Base-by-base conservation (phyloP, 1,140 invertebrate species). In the Heliconius himera region DNA sequence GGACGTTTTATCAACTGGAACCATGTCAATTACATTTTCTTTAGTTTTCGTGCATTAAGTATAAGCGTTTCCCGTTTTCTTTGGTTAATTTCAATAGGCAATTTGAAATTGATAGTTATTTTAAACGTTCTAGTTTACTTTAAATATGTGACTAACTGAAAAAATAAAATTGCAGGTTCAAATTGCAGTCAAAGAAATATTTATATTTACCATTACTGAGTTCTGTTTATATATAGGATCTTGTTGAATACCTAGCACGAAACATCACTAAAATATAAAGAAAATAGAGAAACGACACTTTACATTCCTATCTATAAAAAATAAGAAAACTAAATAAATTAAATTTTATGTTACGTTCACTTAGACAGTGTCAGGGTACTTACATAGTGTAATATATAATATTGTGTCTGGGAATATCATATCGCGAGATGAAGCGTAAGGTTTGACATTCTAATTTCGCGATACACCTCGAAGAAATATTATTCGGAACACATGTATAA, bases 371-470 rank as follows among this genome's bases (percentile, higher is more conserved):
- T 22, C n/a, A 60, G 8, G 3, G 26, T 26, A 29, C 4, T 29
- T 16, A 5, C 26, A n/a, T 29, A 66, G 60, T 66, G 2, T 26
- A 66, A 29, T 66, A 60, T 60, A 13, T 29, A 66, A 29, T 16
- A 66, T 38, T 38, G 70, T 38, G 11, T 70, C 70, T 70, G 46
- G 38, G 56, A 66, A 75, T 76, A 79, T 75, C 73, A 79, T 76
- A 79, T 71, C 51, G 71, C 51, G 74, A 79, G 78, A 79, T 71
- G 74, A 29, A 79, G 74, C 60, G 73, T 66, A 79, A 79, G 74
- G 73, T 60, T 76, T 76, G 78, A 79, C 74, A 76, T 79, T 79
- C 46, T 66, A 72, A 72, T 79, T 76, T 79, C 74, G 76, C 38
- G 74, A 74, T 79, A 51, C 56, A 38, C 73, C 33, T 70, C 11